A percentile compares a stretch with the other conserved stretches of the same genome.
phyloP scores from a whole-genome alignment of 1,140 invertebrate genomes.

The Drosophila nannoptera region DNA sequence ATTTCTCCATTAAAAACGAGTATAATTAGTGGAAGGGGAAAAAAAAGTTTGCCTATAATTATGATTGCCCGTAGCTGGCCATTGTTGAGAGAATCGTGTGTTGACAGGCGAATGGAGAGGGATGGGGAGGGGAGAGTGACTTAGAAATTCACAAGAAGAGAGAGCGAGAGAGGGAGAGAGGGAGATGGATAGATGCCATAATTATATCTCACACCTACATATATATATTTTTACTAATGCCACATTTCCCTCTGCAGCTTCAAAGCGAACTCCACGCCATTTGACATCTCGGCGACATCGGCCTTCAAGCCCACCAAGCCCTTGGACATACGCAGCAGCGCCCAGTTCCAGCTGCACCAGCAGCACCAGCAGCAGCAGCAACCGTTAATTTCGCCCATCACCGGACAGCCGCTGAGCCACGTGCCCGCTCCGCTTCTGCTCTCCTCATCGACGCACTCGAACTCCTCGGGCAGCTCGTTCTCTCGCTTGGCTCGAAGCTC shows the following conservation, averaged over 20 bases:
- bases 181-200: not conserved
- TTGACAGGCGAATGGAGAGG: not conserved
- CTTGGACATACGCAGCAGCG: slow-evolving; percentile 55
- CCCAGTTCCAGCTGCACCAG: slow-evolving; percentile 22
- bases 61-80: slow-evolving; percentile 37
- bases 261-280: slow-evolving; percentile 72
- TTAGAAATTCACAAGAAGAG: not conserved
- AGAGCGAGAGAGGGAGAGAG: slow-evolving; percentile 6
- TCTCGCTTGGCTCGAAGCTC: slow-evolving; percentile 57
- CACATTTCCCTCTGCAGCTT: slow-evolving; percentile 51
- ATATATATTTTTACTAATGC: not conserved
- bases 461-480: slow-evolving; percentile 48
- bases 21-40: slow-evolving; percentile 48
- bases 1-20: slow-evolving; percentile 61
- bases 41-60: slow-evolving; percentile 37
- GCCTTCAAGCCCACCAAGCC: slow-evolving; percentile 74
- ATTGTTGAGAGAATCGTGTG: slow-evolving; percentile 27
- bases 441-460: slow-evolving; percentile 58
- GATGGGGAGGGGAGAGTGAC: not conserved
- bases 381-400: slow-evolving; percentile 62
- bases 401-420: slow-evolving; percentile 62
- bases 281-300: slow-evolving; percentile 67
- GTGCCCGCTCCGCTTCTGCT: slow-evolving; percentile 58
- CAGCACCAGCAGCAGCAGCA: slow-evolving; percentile 38
- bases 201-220: not conserved